A percentile compares a stretch with the other conserved stretches of the same genome.
Evolutionary conservation across 2,888 invertebrate species (phyloP).

Genomic region (Diabrotica balteata): DNA sequence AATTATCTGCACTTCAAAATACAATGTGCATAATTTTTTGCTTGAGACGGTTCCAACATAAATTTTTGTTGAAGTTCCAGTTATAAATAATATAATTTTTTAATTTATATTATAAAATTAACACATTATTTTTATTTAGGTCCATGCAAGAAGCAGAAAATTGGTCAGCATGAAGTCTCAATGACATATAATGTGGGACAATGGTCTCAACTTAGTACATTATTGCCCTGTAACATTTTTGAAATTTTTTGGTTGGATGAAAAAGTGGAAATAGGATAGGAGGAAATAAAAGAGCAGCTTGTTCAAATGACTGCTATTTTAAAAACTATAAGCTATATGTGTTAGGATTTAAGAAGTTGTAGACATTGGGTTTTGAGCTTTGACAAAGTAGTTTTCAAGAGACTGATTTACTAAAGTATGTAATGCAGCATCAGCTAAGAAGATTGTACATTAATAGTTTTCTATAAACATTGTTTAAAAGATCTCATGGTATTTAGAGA

Average conservation of each 20-base stretch:
- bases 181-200: constrained; percentile 72
- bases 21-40: too few relatives aligned
- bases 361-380: constrained; percentile 23
- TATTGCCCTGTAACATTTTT: constrained; percentile 27
- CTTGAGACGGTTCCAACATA: too few relatives aligned
- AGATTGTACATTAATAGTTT: constrained; percentile 1
- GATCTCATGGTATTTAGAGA: too few relatives aligned
- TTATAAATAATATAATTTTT: too few relatives aligned
- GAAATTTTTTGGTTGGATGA: constrained; percentile 25
- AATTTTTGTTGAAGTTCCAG: too few relatives aligned
- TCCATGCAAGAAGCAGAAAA: constrained; percentile 74
- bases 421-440: not conserved
- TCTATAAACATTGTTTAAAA: too few relatives aligned
- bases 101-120: not conserved
- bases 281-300: constrained; percentile 18
- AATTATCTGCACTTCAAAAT: too few relatives aligned
- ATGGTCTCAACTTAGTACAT: constrained; percentile 45
- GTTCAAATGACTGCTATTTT: constrained; percentile 23
- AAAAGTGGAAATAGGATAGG: constrained; percentile 21
- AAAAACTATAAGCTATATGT: constrained; percentile 24
- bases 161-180: constrained; percentile 82
- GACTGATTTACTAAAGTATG: constrained; percentile 24
- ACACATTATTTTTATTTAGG: not conserved
- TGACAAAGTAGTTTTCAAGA: constrained; percentile 25
- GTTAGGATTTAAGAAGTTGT: constrained; percentile 24